phyloP scores from a whole-genome alignment of 1,140 invertebrate species.

The Euglossa dilemma region DNA sequence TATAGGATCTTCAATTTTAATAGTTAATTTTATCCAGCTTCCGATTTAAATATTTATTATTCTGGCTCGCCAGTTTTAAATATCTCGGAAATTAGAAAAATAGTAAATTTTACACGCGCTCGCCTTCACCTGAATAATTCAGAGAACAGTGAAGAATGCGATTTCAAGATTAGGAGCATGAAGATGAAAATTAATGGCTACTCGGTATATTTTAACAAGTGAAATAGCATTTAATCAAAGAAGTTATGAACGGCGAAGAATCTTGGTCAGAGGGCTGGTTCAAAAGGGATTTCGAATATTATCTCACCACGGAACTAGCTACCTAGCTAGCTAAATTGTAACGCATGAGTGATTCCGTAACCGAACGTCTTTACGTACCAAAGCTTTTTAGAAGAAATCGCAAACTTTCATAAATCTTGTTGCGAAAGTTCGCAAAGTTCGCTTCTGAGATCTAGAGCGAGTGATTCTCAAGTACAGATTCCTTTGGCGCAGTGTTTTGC shows the following conservation, averaged over 20 bases:
- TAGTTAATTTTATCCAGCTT: no score
- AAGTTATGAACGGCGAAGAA: not conserved
- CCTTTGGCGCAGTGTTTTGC: not conserved
- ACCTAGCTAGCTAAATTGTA: constrained; percentile 6
- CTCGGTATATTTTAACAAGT: not conserved
- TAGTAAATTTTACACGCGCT: no score
- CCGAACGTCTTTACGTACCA: not conserved
- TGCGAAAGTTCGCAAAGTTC: constrained; percentile 11
- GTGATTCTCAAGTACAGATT: not conserved
- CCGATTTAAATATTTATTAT: no score
- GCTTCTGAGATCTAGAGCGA: not conserved
- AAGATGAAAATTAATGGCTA: not conserved
- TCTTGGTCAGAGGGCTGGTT: not conserved
- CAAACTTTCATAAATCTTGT: constrained; percentile 36
- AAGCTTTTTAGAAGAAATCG: constrained; percentile 17
- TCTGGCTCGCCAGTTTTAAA: no score
- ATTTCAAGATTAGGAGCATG: not conserved
- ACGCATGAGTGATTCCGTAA: constrained; percentile 28
- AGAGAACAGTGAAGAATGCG: no score
- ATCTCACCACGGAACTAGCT: not conserved
- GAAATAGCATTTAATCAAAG: not conserved
- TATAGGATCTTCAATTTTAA: no score
- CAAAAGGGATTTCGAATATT: constrained; percentile 14
- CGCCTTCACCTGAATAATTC: no score
- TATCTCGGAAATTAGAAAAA: no score